phyloP scores from a whole-genome alignment of 2,113 vertebrate species.

The Lepus timidus region DNA sequence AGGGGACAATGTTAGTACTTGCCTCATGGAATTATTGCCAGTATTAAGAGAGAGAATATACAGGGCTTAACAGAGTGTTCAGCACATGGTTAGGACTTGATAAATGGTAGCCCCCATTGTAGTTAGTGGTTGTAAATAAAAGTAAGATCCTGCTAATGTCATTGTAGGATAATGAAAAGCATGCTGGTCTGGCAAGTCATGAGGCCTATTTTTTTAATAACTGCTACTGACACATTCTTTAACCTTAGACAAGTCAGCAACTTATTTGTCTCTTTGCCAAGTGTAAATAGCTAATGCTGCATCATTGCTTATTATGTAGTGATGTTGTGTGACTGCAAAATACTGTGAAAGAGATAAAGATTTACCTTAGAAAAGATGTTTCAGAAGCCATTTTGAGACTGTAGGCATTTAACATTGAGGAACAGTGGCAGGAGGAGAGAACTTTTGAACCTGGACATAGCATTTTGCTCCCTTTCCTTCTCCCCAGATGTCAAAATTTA shows the following conservation, averaged over 20 bases:
- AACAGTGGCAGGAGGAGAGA: background rate
- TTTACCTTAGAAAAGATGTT: conserved; percentile 34
- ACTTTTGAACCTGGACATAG: background rate
- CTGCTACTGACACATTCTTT: conserved; percentile 36
- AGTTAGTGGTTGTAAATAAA: conserved; percentile 42
- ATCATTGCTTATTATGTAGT: conserved; percentile 53
- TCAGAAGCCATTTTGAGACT: background rate
- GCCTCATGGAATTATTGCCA: conserved; percentile 25
- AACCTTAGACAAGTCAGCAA: conserved; percentile 63
- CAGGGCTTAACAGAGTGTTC: background rate
- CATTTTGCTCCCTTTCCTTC: conserved; percentile 42
- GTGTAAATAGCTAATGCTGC: conserved; percentile 49
- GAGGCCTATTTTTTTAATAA: conserved; percentile 40
- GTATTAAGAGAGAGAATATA: conserved; percentile 44
- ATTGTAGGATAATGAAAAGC: conserved; percentile 50
- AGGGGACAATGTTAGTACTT: background rate
- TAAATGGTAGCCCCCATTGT: conserved; percentile 10
- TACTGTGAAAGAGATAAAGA: background rate
- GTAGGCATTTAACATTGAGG: background rate
- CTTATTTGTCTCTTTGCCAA: conserved; percentile 53
- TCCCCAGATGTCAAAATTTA: conserved; percentile 55
- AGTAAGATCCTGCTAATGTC: conserved; percentile 20
- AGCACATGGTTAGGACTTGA: background rate
- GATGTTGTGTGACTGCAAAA: background rate
- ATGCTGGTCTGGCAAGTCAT: background rate